phyloP scores from a whole-genome alignment of 2,888 invertebrate genomes.

The Dusona sp. region DNA sequence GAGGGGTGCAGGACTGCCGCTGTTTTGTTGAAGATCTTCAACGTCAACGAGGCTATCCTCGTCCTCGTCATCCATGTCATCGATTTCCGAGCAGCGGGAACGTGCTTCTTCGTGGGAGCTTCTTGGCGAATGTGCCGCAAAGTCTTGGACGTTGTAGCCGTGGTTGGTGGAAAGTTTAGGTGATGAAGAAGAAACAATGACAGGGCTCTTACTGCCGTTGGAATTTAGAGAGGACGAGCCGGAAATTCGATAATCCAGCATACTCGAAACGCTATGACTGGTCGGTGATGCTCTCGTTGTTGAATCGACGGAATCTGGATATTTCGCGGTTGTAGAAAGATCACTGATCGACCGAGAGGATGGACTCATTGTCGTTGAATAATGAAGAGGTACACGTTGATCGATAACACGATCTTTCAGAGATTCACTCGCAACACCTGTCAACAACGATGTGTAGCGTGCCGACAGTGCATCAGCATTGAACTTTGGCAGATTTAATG shows the following conservation, averaged over 20 bases:
- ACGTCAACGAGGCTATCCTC: slow-evolving; percentile 91
- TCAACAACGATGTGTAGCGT: slow-evolving; percentile 45
- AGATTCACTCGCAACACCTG: slow-evolving; percentile 21
- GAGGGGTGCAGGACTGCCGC: slow-evolving; percentile 77
- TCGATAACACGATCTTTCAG: slow-evolving; percentile 46
- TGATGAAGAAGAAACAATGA: slow-evolving; percentile 47
- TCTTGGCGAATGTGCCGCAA: slow-evolving; percentile 78
- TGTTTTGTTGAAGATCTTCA: slow-evolving; percentile 87
- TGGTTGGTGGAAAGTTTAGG: slow-evolving; percentile 66
- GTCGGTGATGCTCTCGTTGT: slow-evolving; percentile 59
- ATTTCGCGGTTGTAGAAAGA: slow-evolving; percentile 60
- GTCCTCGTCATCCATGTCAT: slow-evolving; percentile 88
- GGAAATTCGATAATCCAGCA: slow-evolving; percentile 65
- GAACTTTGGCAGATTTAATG: slow-evolving; percentile 66
- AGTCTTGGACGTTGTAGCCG: slow-evolving; percentile 67
- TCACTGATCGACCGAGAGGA: slow-evolving; percentile 57
- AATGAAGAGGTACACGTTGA: slow-evolving; percentile 52
- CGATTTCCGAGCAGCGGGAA: slow-evolving; percentile 82
- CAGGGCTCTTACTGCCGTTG: slow-evolving; percentile 56
- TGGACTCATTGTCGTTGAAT: slow-evolving; percentile 31
- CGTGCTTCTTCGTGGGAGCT: slow-evolving; percentile 78
- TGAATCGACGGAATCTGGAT: slow-evolving; percentile 69
- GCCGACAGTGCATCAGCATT: slow-evolving; percentile 67
- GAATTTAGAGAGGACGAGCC: slow-evolving; percentile 44
- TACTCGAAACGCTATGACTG: slow-evolving; percentile 65